Base-by-base conservation (phyloP, 92 coral and sea anemone species). In the Epizoanthus rinbou region DNA sequence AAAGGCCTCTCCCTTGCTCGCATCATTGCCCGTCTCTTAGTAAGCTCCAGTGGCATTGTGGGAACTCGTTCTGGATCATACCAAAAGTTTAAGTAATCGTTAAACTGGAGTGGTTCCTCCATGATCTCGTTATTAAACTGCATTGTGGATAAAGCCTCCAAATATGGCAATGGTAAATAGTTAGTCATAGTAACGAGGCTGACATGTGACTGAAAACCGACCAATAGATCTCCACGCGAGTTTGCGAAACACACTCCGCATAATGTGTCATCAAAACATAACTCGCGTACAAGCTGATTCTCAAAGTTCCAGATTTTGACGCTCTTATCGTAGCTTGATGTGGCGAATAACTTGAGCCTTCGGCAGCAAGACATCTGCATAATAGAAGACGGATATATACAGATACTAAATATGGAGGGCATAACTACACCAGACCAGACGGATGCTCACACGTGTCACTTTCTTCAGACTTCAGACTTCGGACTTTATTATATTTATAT, bases 181-280 rank as follows among this genome's bases (percentile, higher is more conserved):
- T 97, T 87, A 19, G 93, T 83, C 57, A 97, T 73, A 17, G 94
- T 76, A 7, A 97, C 97, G 54, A 97, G 86, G 80, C 99, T 97
- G 69, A 97, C 88, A 56, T 97, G 99, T 35, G 90, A 92, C 84
- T 97, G 99, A 75, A 97, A 97, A 45, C 99, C 98, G 50, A 97
- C 99, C 64, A 97, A 73, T 53, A 97, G 92, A 85, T 97, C 99
- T 3, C 99, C 99, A 3, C 98, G 97, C n/a, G 92, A 66, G 80
- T 94, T 97, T 28, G 95, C 98, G 68, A 97, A 97, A 76, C 99
- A 97, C 83, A 97, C 99, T 9, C 99, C 98, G 21, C 98, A 90
- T 15, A 97, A 85, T 0, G 98, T 88, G 58, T 97, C 93, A 68
- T 97, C 99, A 50, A 97, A 97, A 64, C 89, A 92, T 65, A 97